These are phyloP conservation scores for Dynastes maya DNA, from an alignment of 2,888 invertebrate species.

Conservation along the genomic window DNA sequence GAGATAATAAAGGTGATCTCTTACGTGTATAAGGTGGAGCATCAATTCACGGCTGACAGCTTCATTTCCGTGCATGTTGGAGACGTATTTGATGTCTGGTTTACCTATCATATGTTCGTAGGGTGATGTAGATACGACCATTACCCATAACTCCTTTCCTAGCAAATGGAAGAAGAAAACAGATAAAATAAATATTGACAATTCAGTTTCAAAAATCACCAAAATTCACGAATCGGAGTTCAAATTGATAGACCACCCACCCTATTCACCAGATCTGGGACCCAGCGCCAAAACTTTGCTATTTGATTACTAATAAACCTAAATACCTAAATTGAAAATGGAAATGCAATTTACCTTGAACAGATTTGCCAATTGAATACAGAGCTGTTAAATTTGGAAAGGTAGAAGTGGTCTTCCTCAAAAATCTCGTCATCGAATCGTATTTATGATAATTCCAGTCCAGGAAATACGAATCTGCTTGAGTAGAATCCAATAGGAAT, in stretches of 20 bases:
- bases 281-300: too few relatives aligned
- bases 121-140: slow-evolving; percentile 92
- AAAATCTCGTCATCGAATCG: slow-evolving; percentile 86
- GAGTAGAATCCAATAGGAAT: slow-evolving; percentile 33
- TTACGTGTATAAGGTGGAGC: slow-evolving; percentile 89
- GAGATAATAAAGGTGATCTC: slow-evolving; percentile 52
- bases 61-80: slow-evolving; percentile 97
- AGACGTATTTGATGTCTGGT: slow-evolving; percentile 98
- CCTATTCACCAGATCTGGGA: too few relatives aligned
- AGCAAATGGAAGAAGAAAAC: slow-evolving; percentile 40
- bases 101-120: slow-evolving; percentile 95
- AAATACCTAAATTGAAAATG: too few relatives aligned
- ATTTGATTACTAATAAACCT: too few relatives aligned
- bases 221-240: too few relatives aligned
- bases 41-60: slow-evolving; percentile 96
- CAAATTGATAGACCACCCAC: too few relatives aligned
- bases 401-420: slow-evolving; percentile 84
- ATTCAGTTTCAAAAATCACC: neutral
- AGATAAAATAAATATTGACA: too few relatives aligned
- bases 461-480: slow-evolving; percentile 68
- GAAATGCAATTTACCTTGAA: slow-evolving; percentile 79
- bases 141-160: slow-evolving; percentile 95
- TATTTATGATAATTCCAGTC: slow-evolving; percentile 93
- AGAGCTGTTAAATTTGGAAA: slow-evolving; percentile 92
- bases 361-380: slow-evolving; percentile 94